Conservation (phyloP, 1,140 invertebrate genomes). For the Palaemon carinicauda region DNA sequence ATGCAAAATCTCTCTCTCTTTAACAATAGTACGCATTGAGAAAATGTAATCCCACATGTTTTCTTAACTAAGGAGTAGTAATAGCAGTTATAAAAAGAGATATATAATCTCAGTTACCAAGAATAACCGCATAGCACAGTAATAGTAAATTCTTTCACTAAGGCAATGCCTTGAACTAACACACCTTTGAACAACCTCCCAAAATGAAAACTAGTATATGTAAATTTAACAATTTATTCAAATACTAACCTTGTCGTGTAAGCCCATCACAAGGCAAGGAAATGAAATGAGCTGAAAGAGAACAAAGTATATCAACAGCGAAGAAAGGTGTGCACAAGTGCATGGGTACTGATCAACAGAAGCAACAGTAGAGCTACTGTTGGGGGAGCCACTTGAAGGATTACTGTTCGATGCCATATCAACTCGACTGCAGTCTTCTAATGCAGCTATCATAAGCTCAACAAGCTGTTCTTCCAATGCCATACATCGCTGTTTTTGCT, state of each 20-base stretch:
- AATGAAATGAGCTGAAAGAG: conserved; percentile 94
- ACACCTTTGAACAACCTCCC: no score
- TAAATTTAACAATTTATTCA: no score
- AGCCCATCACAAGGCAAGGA: conserved; percentile 86
- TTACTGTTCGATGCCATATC: conserved; percentile 69
- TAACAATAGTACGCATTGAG: no score
- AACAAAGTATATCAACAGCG: conserved; percentile 95
- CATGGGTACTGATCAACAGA: conserved; percentile 48
- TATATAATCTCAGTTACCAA: no score
- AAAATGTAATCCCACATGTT: no score
- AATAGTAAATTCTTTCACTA: no score
- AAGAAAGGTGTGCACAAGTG: conserved; percentile 77
- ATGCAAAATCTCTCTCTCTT: no score
- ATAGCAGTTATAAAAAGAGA: no score
- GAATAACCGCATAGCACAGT: no score
- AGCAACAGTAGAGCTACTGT: conserved; percentile 76
- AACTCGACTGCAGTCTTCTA: conserved; percentile 72
- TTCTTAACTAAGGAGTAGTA: no score
- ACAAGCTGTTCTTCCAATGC: conserved; percentile 93
- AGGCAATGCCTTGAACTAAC: no score
- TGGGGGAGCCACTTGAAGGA: conserved; percentile 72
- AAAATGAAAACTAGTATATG: no score
- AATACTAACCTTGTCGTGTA: conserved; percentile 80
- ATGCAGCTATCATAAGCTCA: conserved; percentile 87
- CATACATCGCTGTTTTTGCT: conserved; percentile 88